These are phyloP conservation scores for Seira sanloemensis DNA, from an alignment of 2,888 invertebrate genomes.

Conservation along the genomic window DNA sequence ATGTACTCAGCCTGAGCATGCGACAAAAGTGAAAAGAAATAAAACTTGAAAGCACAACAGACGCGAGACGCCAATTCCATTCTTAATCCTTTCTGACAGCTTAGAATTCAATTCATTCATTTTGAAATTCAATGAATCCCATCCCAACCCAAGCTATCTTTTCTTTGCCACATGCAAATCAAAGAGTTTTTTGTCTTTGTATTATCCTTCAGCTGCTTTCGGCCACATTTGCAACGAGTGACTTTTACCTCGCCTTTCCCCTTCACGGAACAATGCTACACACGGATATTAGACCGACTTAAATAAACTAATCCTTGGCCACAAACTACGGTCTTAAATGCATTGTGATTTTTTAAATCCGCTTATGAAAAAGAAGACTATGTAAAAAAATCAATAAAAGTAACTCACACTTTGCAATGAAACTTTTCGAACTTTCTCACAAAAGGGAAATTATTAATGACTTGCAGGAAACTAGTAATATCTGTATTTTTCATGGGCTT, in stretches of 20 bases:
- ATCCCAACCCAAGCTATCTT: not conserved
- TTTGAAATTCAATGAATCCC: too few relatives aligned
- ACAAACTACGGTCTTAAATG: too few relatives aligned
- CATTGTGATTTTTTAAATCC: not conserved
- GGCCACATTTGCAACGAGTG: not conserved
- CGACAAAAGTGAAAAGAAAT: not conserved
- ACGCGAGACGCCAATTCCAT: not conserved
- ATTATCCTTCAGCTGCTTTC: not conserved
- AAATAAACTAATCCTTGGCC: too few relatives aligned
- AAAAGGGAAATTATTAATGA: too few relatives aligned
- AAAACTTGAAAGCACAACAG: not conserved
- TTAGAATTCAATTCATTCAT: not conserved
- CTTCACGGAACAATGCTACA: not conserved
- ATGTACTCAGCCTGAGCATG: not conserved
- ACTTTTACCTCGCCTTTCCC: not conserved
- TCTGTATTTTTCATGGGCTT: too few relatives aligned
- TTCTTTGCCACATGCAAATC: not conserved
- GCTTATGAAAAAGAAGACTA: not conserved
- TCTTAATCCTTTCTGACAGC: not conserved
- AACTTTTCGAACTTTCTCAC: too few relatives aligned
- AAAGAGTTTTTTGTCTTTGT: not conserved
- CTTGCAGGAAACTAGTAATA: too few relatives aligned
- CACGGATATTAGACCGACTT: not conserved
- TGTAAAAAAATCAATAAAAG: not conserved
- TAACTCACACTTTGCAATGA: not conserved